A percentile compares a stretch with the other conserved stretches of the same genome.
Evolutionary conservation across 1,140 invertebrate species (phyloP).

Genomic region (Pygmarrhopalites habei): DNA sequence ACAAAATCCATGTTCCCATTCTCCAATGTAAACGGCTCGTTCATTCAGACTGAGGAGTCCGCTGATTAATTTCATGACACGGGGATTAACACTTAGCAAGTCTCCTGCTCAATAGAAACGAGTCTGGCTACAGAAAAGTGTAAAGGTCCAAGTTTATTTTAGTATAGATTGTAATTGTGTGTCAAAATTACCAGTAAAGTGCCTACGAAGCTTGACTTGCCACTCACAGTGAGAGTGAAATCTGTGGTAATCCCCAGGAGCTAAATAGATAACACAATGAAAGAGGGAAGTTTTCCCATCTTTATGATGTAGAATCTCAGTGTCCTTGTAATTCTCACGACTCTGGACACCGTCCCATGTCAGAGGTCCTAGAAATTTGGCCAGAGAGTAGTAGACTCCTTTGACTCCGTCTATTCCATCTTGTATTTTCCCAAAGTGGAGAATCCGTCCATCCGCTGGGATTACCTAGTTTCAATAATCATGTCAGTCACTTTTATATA

Average conservation of each 20-base stretch:
- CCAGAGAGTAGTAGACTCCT: conserved; percentile 87
- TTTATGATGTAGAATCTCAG: too few relatives aligned
- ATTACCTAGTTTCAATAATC: conserved; percentile 70
- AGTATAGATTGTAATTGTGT: too few relatives aligned
- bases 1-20: conserved; percentile 95
- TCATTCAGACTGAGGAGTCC: conserved; percentile 94
- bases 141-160: too few relatives aligned
- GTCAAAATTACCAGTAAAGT: too few relatives aligned
- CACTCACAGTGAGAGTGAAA: conserved; percentile 95
- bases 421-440: conserved; percentile 79
- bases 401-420: conserved; percentile 92
- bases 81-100: conserved; percentile 86
- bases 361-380: conserved; percentile 76
- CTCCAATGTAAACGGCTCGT: conserved; percentile 83
- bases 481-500: too few relatives aligned
- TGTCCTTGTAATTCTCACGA: conserved; percentile 31
- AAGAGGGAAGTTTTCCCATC: conserved; percentile 66
- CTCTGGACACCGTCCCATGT: conserved; percentile 49
- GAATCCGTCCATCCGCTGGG: conserved; percentile 84
- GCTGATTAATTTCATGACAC: conserved; percentile 75
- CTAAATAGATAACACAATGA: conserved; percentile 92
- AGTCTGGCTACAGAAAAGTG: too few relatives aligned
- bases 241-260: conserved; percentile 96
- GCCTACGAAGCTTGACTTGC: conserved; percentile 72
- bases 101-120: too few relatives aligned